Conservation (phyloP, 2,797 vertebrate species). For the Phrynocephalus vlangalii region DNA sequence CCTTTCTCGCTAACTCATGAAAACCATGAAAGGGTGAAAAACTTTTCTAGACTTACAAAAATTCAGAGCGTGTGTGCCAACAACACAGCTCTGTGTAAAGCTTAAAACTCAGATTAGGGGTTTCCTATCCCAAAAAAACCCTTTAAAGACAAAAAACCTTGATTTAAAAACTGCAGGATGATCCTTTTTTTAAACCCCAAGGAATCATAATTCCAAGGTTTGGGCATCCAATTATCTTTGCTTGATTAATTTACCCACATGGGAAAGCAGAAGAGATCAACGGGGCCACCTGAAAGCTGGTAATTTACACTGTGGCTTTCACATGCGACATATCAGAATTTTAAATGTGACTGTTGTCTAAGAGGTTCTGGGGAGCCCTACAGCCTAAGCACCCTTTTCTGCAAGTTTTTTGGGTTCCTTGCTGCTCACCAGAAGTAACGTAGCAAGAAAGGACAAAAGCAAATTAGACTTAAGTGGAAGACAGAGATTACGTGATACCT, state of each 20-base stretch:
- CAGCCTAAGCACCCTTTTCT: neutral
- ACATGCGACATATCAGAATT: neutral
- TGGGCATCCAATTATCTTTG: neutral
- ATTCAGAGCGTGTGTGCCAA: neutral
- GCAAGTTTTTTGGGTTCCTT: neutral
- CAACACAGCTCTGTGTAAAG: neutral
- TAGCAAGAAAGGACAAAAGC: neutral
- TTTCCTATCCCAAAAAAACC: neutral
- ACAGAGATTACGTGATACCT: constrained; percentile 84
- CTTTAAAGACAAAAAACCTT: neutral
- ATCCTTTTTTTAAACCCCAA: neutral
- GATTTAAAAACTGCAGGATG: neutral
- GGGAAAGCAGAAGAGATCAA: neutral
- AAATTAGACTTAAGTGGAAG: neutral
- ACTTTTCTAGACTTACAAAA: too few species aligned
- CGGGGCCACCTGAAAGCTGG: too few species aligned
- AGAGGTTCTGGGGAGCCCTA: neutral
- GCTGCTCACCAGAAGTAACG: neutral
- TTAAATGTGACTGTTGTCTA: neutral
- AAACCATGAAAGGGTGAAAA: neutral
- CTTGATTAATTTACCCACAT: neutral
- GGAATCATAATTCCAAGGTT: neutral
- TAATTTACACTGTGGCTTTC: neutral
- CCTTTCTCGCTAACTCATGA: neutral
- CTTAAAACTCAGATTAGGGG: neutral